phyloP scores from a whole-genome alignment of 1,140 invertebrate genomes.

The Temnothorax curvispinosus region DNA sequence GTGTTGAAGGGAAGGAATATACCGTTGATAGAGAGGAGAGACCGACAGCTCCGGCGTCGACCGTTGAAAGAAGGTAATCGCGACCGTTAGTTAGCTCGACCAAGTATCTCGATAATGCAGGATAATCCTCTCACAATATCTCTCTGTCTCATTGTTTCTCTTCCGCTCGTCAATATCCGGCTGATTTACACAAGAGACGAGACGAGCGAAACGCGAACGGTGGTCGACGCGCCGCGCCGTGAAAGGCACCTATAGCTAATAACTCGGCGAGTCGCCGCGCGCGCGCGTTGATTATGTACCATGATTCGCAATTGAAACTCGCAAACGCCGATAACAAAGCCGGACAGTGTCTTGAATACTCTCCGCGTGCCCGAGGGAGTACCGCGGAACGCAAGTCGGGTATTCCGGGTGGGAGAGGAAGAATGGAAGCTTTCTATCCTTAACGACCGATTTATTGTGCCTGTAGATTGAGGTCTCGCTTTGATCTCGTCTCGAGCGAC shows the following conservation, averaged over 20 bases:
- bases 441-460: constrained; percentile 57
- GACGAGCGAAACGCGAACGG: constrained; percentile 6
- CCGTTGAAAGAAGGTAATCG: constrained; percentile 14
- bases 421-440: constrained; percentile 46
- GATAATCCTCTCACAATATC: constrained; percentile 41
- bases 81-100: constrained; percentile 1
- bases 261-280: constrained; percentile 19
- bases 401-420: constrained; percentile 22
- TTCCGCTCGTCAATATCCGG: constrained; percentile 40
- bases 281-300: constrained; percentile 52
- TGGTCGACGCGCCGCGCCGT: constrained; percentile 32
- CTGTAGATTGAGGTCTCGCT: constrained; percentile 40
- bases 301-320: constrained; percentile 59
- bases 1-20: neutral
- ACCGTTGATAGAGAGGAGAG: neutral
- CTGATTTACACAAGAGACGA: constrained; percentile 39
- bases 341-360: constrained; percentile 36
- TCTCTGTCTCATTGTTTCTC: constrained; percentile 43
- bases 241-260: constrained; percentile 57
- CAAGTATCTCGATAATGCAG: constrained; percentile 36
- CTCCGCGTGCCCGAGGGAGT: neutral
- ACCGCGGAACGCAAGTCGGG: neutral
- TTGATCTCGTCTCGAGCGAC: constrained; percentile 39
- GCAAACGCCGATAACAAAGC: constrained; percentile 54
- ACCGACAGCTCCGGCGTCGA: neutral